Conservation (phyloP, 2,888 invertebrate species). For the Oxycera nigricornis region DNA sequence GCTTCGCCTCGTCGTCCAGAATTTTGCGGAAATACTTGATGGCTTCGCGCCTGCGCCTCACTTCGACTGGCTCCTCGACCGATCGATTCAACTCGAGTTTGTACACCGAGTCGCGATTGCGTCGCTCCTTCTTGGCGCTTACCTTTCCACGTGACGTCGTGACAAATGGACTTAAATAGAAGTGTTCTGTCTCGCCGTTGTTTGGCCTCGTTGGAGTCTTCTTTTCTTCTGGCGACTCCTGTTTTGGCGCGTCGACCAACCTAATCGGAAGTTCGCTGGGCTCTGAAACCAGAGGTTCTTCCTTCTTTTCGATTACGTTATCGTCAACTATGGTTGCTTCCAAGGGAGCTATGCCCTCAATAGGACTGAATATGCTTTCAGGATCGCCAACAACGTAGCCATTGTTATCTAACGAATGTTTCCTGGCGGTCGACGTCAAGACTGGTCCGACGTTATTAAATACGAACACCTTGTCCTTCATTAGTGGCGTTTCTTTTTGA, state of each 20-base stretch:
- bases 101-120: conserved; percentile 56
- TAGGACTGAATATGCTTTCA: background rate
- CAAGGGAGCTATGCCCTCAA: conserved; percentile 16
- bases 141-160: conserved; percentile 66
- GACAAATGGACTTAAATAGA: conserved; percentile 62
- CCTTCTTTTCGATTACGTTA: background rate
- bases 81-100: conserved; percentile 43
- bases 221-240: background rate
- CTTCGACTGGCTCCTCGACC: conserved; percentile 16
- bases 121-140: conserved; percentile 63
- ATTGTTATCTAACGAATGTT: conserved; percentile 38
- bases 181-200: background rate
- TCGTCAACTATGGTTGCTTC: background rate
- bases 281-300: background rate
- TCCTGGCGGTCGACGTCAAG: conserved; percentile 51
- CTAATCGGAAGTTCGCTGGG: background rate
- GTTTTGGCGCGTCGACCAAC: background rate
- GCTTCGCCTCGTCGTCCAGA: conserved; percentile 62
- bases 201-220: conserved; percentile 34
- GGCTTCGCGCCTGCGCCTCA: conserved; percentile 18
- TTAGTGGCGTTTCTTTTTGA: background rate
- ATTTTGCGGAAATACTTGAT: conserved; percentile 55
- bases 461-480: conserved; percentile 3
- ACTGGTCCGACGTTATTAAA: conserved; percentile 44
- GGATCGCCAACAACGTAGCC: background rate